Evolutionary conservation across 2,888 invertebrate species (phyloP).

Genomic region (Gasteruption jaculator): DNA sequence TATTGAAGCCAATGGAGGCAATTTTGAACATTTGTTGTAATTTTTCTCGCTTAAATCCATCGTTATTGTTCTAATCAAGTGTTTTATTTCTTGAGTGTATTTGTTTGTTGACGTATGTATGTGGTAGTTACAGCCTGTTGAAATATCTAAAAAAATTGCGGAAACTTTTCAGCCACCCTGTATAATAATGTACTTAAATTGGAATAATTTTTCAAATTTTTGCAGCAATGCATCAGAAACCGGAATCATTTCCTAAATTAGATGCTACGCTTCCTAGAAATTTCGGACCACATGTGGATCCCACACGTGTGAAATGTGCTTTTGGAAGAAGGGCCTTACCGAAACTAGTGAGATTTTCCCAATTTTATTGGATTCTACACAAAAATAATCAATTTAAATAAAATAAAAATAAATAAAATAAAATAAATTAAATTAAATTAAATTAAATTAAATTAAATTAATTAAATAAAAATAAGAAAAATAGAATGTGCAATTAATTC

Average conservation of each 20-base stretch:
- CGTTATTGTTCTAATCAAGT: too few relatives aligned
- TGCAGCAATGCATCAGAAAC: slow-evolving; percentile 34
- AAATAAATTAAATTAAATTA: slow-evolving; percentile 2
- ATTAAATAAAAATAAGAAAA: slow-evolving; percentile 2
- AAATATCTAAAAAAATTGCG: too few relatives aligned
- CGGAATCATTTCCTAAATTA: slow-evolving; percentile 41
- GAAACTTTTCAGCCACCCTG: too few relatives aligned
- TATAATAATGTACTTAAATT: slow-evolving; percentile 6
- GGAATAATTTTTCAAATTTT: slow-evolving; percentile 22
- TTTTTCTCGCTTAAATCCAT: too few relatives aligned
- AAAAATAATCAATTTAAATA: neutral
- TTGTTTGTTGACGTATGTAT: too few relatives aligned
- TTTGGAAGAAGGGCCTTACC: slow-evolving; percentile 52
- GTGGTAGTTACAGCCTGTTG: slow-evolving; percentile 4
- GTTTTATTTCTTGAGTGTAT: too few relatives aligned
- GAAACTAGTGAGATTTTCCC: slow-evolving; percentile 30
- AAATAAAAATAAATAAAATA: neutral
- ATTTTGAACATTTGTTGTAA: too few relatives aligned
- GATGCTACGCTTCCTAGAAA: slow-evolving; percentile 49
- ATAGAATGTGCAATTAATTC: neutral
- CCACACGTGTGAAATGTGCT: slow-evolving; percentile 48
- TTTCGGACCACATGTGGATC: slow-evolving; percentile 49
- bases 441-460: too few relatives aligned
- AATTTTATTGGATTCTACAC: too few relatives aligned
- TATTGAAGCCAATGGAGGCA: too few relatives aligned